Conservation (phyloP, 2,113 vertebrate genomes). For the Mormyrus iriodes region DNA sequence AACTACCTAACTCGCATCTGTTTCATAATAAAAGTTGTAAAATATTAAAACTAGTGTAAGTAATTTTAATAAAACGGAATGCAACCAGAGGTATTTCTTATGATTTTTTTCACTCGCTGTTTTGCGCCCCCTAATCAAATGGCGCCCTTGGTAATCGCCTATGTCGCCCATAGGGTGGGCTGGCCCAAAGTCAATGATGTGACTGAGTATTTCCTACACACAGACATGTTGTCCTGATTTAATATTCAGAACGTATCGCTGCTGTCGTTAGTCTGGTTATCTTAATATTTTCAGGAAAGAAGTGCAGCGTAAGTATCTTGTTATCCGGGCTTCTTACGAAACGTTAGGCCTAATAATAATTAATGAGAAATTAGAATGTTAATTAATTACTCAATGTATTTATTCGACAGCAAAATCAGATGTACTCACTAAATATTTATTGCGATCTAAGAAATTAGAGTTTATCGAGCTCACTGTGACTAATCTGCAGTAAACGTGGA, state of each 20-base stretch:
- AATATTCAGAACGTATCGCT: neutral
- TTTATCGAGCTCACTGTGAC: neutral
- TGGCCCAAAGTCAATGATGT: neutral
- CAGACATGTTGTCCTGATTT: neutral
- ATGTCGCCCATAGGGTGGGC: neutral
- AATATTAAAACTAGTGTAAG: neutral
- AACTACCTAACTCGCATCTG: neutral
- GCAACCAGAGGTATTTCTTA: neutral
- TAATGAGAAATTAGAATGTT: neutral
- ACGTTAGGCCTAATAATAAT: neutral
- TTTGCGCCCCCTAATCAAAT: neutral
- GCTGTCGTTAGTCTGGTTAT: neutral
- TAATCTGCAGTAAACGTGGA: neutral
- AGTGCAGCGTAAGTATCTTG: neutral
- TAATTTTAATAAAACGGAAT: neutral
- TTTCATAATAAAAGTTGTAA: neutral
- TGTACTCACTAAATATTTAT: neutral
- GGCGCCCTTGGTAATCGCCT: neutral
- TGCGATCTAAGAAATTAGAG: neutral
- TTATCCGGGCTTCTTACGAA: neutral
- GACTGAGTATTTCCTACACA: neutral
- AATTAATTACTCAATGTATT: neutral
- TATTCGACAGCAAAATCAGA: neutral
- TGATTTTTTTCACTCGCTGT: neutral
- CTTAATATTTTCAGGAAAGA: neutral